These are phyloP conservation scores for Linepithema humile DNA, from an alignment of 1,140 invertebrate genomes.

Conservation along the genomic window DNA sequence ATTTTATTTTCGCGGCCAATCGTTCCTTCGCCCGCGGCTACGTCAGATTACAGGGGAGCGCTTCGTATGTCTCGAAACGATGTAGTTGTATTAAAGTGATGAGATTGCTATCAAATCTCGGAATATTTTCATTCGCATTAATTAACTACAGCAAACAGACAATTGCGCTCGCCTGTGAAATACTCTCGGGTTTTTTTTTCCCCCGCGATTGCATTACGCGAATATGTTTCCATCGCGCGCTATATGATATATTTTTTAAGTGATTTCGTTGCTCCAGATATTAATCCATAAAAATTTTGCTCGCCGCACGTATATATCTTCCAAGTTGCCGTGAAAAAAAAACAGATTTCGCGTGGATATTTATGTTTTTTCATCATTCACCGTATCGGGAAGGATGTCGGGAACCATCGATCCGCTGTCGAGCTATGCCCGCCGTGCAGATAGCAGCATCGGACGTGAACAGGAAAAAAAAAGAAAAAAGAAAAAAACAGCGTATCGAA, in stretches of 20 bases:
- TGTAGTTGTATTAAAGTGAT: background rate
- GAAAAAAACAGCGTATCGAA: background rate
- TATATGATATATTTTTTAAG: background rate
- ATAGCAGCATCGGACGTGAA: background rate
- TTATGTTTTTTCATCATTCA: slow-evolving; percentile 47
- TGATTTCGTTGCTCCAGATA: slow-evolving; percentile 3
- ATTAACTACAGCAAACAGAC: slow-evolving; percentile 26
- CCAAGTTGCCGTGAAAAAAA: background rate
- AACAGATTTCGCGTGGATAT: slow-evolving; percentile 22
- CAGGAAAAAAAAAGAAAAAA: background rate
- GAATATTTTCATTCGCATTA: slow-evolving; percentile 35
- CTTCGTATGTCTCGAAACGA: background rate
- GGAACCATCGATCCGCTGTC: slow-evolving; percentile 52
- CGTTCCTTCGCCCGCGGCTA: background rate
- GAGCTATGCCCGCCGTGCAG: slow-evolving; percentile 1
- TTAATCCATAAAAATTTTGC: slow-evolving; percentile 23
- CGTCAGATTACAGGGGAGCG: background rate
- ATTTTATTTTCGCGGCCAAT: slow-evolving; percentile 35
- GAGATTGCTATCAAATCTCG: slow-evolving; percentile 18
- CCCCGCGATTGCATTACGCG: background rate
- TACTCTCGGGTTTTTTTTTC: too few relatives aligned
- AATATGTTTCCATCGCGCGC: background rate
- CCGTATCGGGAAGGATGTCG: slow-evolving; percentile 61
- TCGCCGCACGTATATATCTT: background rate
- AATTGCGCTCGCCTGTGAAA: background rate